phyloP scores from a whole-genome alignment of 1,140 invertebrate species.

The Brachionus angularis region DNA sequence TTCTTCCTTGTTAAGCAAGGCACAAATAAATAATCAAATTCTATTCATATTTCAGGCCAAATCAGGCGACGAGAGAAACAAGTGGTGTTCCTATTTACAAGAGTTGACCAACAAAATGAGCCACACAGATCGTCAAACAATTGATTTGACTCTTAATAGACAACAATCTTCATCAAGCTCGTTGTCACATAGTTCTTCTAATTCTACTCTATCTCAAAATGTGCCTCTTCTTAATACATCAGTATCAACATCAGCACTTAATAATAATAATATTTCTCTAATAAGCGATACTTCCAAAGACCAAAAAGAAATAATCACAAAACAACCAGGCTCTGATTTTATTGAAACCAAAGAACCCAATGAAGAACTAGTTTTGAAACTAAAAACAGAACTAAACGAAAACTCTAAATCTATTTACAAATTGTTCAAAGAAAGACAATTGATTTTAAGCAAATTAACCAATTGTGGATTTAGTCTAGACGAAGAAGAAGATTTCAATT shows the following conservation, averaged over 20 bases:
- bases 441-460: background rate
- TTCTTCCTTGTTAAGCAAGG: no score
- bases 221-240: background rate
- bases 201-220: slow-evolving; percentile 7
- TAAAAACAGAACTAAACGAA: background rate
- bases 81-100: slow-evolving; percentile 19
- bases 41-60: slow-evolving; percentile 17
- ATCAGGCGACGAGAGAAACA: slow-evolving; percentile 38
- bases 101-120: background rate
- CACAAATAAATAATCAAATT: background rate
- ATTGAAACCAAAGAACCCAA: background rate
- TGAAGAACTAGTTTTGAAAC: background rate
- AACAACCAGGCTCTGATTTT: background rate
- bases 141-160: background rate
- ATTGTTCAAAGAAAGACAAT: background rate
- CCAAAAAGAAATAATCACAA: background rate
- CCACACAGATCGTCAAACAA: no score
- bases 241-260: background rate
- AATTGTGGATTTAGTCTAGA: background rate
- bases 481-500: background rate
- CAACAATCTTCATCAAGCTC: slow-evolving; percentile 14
- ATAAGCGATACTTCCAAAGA: background rate
- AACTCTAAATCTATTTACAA: background rate
- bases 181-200: background rate
- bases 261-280: background rate